A percentile compares a stretch with the other conserved stretches of the same genome.
Conservation (phyloP, 2,797 vertebrate species). For the Erithacus rubecula region DNA sequence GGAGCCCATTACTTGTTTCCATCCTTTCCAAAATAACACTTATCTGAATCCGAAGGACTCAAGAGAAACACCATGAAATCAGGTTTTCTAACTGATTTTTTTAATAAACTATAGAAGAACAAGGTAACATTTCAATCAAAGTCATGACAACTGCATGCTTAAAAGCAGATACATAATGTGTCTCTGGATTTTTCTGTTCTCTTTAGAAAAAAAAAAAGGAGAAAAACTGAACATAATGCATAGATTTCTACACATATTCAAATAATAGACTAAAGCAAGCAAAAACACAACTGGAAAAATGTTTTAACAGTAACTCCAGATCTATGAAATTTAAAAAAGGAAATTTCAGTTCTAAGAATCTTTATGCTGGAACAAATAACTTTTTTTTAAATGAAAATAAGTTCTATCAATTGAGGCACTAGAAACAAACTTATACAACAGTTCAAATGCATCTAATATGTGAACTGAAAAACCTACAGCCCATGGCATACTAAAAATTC, state of each 20-base stretch:
- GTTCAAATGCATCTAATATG: neutral
- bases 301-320: neutral
- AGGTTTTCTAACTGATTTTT: constrained; percentile 48
- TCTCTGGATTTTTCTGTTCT: constrained; percentile 15
- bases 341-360: neutral
- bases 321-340: neutral
- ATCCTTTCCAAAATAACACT: neutral
- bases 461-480: neutral
- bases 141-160: constrained; percentile 56
- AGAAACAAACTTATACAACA: constrained; percentile 19
- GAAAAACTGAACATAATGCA: neutral
- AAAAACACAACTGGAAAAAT: neutral
- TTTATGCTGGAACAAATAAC: neutral
- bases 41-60: neutral
- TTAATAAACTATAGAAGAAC: constrained; percentile 69
- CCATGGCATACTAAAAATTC: neutral
- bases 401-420: constrained; percentile 25
- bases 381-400: constrained; percentile 7
- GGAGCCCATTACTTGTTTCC: neutral
- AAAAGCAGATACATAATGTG: constrained; percentile 34
- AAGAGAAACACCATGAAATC: constrained; percentile 23
- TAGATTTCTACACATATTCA: constrained; percentile 24
- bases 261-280: constrained; percentile 39
- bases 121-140: constrained; percentile 42
- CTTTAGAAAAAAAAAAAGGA: neutral